A percentile compares a stretch with the other conserved stretches of the same genome.
Evolutionary conservation across 23 tunicate genomes (phyloP).

Genomic region (Ascidia mentula): DNA sequence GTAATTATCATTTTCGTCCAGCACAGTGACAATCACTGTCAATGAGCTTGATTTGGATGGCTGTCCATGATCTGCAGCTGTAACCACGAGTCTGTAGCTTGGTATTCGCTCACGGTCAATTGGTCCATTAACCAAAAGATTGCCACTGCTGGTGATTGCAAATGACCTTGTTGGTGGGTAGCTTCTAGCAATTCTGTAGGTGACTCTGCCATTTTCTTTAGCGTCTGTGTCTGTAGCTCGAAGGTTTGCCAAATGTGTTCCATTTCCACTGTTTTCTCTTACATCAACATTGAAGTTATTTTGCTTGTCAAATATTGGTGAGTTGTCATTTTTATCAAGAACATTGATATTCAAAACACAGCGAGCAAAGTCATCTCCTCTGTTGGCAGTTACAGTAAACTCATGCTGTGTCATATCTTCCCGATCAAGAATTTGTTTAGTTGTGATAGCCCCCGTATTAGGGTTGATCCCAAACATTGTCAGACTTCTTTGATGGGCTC

Average conservation of each 20-base stretch:
- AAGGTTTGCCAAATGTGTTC: conserved; percentile 35
- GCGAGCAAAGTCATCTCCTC: conserved; percentile 27
- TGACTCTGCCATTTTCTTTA: conserved; percentile 44
- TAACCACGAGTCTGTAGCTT: conserved; percentile 28
- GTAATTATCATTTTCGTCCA: conserved; percentile 72
- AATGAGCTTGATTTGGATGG: conserved; percentile 25
- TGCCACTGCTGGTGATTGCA: conserved; percentile 49
- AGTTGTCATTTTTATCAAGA: conserved; percentile 72
- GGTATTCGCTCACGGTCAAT: conserved; percentile 54
- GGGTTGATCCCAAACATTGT: conserved; percentile 41
- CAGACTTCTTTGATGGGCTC: conserved; percentile 43
- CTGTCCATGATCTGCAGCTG: conserved; percentile 56
- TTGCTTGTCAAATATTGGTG: conserved; percentile 57
- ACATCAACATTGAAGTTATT: conserved; percentile 24
- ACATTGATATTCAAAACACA: conserved; percentile 45
- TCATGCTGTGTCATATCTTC: conserved; percentile 55
- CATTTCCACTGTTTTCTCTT: conserved; percentile 28
- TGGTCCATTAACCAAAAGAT: conserved; percentile 24
- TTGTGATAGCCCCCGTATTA: conserved; percentile 42
- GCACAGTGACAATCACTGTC: conserved; percentile 26
- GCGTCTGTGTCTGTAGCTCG: conserved; percentile 69
- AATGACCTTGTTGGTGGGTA: conserved; percentile 27
- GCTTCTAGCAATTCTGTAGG: conserved; percentile 36
- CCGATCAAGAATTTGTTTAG: conserved; percentile 51
- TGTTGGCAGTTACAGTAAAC: conserved; percentile 51